These are phyloP conservation scores for Dendrolimus pini DNA, from an alignment of 2,888 invertebrate genomes.

Conservation along the genomic window DNA sequence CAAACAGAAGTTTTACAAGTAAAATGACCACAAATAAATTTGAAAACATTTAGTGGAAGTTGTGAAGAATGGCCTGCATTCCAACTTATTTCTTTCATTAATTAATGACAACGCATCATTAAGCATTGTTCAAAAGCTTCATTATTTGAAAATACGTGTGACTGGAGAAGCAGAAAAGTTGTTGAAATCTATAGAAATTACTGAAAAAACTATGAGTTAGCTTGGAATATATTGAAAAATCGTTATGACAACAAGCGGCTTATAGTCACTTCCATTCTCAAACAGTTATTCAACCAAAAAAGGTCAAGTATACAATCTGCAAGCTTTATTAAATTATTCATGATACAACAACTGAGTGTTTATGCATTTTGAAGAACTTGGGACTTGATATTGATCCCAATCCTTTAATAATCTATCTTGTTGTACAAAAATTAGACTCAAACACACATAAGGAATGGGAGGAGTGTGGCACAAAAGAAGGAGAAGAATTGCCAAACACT, in stretches of 20 bases:
- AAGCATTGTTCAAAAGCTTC: conserved; percentile 13
- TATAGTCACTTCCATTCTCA: conserved; percentile 3
- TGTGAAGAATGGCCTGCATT: conserved; percentile 11
- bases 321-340: not conserved
- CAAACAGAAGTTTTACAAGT: no score
- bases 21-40: conserved; percentile 7
- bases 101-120: conserved; percentile 10
- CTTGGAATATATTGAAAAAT: conserved; percentile 9
- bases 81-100: conserved; percentile 11
- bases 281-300: conserved; percentile 1
- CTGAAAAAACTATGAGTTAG: conserved; percentile 10
- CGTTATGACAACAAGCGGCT: conserved; percentile 3
- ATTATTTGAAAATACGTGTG: conserved; percentile 14
- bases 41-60: conserved; percentile 9
- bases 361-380: conserved; percentile 4
- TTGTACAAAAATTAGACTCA: conserved; percentile 6
- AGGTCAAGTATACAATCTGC: conserved; percentile 1
- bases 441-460: conserved; percentile 7
- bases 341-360: conserved; percentile 3
- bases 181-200: conserved; percentile 10
- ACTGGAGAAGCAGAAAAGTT: conserved; percentile 13
- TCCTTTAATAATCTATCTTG: conserved; percentile 6
- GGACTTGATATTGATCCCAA: conserved; percentile 1
- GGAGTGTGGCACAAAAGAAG: not conserved
- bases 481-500: no score